These are phyloP conservation scores for Poecilia wingei DNA, from an alignment of 2,797 vertebrate genomes.

Conservation along the genomic window DNA sequence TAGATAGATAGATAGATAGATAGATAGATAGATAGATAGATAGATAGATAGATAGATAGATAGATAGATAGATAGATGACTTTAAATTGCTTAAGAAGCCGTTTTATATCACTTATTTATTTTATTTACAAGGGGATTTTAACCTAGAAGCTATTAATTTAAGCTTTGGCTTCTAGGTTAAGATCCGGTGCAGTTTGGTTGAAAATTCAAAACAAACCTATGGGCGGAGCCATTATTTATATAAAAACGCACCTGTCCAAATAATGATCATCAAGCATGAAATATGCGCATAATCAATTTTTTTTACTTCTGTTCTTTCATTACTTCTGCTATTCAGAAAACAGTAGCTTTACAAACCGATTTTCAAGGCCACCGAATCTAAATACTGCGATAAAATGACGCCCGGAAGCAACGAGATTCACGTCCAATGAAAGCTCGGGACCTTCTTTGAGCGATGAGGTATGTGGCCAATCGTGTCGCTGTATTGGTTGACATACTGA, in stretches of 20 bases:
- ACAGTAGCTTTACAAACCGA: neutral
- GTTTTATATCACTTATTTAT: neutral
- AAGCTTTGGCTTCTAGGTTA: neutral
- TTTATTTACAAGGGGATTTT: neutral
- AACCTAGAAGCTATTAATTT: neutral
- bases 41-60: no score
- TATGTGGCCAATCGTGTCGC: constrained; percentile 64
- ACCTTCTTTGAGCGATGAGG: constrained; percentile 30
- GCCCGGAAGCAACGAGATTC: neutral
- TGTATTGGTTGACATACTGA: constrained; percentile 41
- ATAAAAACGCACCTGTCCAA: neutral
- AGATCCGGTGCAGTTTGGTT: neutral
- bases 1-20: no score
- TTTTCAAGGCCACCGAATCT: neutral
- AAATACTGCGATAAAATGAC: neutral
- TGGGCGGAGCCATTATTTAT: neutral
- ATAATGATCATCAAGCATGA: neutral
- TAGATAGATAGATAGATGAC: no score
- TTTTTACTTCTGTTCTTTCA: neutral
- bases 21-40: no score
- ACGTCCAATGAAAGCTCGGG: constrained; percentile 44
- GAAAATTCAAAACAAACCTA: neutral
- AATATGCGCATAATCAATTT: neutral
- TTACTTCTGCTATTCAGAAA: neutral
- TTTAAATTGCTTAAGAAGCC: neutral